A percentile compares a stretch with the other conserved stretches of the same genome.
Conservation (phyloP, 2,797 vertebrate species). For the Poeciliopsis infans region DNA sequence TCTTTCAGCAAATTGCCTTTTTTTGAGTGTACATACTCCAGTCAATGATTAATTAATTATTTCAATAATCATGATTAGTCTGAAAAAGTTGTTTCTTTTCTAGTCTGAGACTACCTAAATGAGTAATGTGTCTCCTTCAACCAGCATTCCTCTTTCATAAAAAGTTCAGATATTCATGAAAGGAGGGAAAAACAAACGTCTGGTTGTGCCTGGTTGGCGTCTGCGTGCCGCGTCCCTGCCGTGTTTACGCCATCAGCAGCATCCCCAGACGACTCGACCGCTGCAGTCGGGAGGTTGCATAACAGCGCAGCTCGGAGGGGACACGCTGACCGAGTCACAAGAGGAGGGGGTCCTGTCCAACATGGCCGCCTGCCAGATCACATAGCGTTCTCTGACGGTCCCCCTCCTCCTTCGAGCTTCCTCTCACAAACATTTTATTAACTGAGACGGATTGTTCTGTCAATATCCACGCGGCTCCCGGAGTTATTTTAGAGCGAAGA, state of each 20-base stretch:
- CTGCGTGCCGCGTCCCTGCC: constrained; percentile 21
- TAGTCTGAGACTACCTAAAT: not conserved
- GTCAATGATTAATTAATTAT: too few relatives aligned
- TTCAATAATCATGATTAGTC: too few relatives aligned
- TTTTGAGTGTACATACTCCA: too few relatives aligned
- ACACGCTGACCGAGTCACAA: constrained; percentile 30
- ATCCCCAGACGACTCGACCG: constrained; percentile 8
- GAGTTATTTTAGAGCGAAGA: constrained; percentile 24
- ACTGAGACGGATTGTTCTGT: constrained; percentile 26
- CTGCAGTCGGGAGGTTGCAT: constrained; percentile 44
- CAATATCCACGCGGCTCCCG: constrained; percentile 14
- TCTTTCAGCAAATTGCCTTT: too few relatives aligned
- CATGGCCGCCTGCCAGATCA: constrained; percentile 63
- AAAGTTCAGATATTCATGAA: constrained; percentile 4
- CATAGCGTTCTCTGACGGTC: constrained; percentile 54
- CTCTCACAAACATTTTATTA: not conserved
- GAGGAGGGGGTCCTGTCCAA: constrained; percentile 47
- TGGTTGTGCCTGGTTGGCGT: constrained; percentile 14
- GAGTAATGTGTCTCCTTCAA: not conserved
- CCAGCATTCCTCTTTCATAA: constrained; percentile 24
- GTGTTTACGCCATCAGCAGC: constrained; percentile 40
- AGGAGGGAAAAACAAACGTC: not conserved
- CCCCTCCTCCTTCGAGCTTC: not conserved
- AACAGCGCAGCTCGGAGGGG: constrained; percentile 39
- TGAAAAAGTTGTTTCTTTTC: too few relatives aligned